Conservation (phyloP, 2,888 invertebrate species). For the Luperina testacea region DNA sequence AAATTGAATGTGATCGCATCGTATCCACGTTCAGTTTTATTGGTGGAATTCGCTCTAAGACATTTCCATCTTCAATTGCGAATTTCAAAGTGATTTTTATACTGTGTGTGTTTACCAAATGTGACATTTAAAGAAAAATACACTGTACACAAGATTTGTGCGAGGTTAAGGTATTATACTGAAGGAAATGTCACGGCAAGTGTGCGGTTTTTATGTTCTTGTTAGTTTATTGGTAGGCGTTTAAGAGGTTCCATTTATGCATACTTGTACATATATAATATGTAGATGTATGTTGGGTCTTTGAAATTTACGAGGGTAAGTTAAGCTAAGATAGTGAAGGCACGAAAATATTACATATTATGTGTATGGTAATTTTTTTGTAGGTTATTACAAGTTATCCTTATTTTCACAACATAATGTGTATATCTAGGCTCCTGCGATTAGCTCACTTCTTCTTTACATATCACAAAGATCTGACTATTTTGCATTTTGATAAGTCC, state of each 20-base stretch:
- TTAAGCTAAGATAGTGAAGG: background rate
- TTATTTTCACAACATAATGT: background rate
- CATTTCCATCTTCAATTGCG: too few relatives aligned
- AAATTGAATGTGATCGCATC: background rate
- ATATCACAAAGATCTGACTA: background rate
- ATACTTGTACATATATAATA: background rate
- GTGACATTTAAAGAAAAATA: background rate
- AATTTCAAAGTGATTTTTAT: background rate
- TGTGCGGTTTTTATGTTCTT: constrained; percentile 29
- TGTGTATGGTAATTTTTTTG: background rate
- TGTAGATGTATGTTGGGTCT: background rate
- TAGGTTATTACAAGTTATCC: background rate
- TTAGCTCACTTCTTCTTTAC: too few relatives aligned
- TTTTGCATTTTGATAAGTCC: background rate
- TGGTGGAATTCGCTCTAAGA: too few relatives aligned
- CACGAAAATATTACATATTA: background rate
- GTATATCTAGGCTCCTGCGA: background rate
- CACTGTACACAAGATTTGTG: constrained; percentile 16
- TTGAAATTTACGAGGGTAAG: background rate
- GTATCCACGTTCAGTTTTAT: background rate
- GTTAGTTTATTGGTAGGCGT: constrained; percentile 34
- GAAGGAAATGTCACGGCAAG: background rate
- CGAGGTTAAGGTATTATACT: background rate
- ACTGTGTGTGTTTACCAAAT: background rate
- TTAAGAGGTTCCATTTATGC: background rate